phyloP scores from a whole-genome alignment of 1,140 invertebrate species.

The Danaus melanippus region DNA sequence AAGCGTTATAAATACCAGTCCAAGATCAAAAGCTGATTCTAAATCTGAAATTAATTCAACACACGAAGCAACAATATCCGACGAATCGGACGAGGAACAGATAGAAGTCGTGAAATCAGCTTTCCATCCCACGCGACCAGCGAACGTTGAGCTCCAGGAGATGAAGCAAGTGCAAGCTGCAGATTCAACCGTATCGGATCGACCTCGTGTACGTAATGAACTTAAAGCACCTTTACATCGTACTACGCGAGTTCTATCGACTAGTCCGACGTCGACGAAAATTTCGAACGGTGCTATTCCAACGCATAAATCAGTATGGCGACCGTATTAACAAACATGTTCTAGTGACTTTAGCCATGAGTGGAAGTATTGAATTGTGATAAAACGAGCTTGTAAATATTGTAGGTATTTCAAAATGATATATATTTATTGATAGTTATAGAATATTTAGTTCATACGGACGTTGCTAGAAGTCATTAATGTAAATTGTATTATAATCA shows the following conservation, averaged over 20 bases:
- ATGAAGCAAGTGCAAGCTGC: slow-evolving; percentile 71
- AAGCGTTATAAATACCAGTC: slow-evolving; percentile 64
- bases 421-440: slow-evolving; percentile 30
- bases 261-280: slow-evolving; percentile 75
- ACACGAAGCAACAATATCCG: slow-evolving; percentile 76
- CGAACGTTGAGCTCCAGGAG: slow-evolving; percentile 63
- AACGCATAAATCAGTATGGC: slow-evolving; percentile 80
- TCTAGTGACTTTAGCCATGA: slow-evolving; percentile 33
- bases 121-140: slow-evolving; percentile 75
- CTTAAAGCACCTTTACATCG: slow-evolving; percentile 75
- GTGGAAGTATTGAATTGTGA: slow-evolving; percentile 61
- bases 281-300: slow-evolving; percentile 72
- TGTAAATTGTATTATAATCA: slow-evolving; percentile 18
- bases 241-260: slow-evolving; percentile 61
- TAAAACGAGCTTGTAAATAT: slow-evolving; percentile 69
- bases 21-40: slow-evolving; percentile 68
- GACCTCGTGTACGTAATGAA: slow-evolving; percentile 65
- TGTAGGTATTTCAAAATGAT: slow-evolving; percentile 40
- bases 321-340: slow-evolving; percentile 77
- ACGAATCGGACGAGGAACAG: slow-evolving; percentile 76
- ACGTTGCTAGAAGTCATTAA: slow-evolving; percentile 16
- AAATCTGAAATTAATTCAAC: slow-evolving; percentile 75
- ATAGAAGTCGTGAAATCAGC: slow-evolving; percentile 85
- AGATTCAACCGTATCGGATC: slow-evolving; percentile 74
- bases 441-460: slow-evolving; percentile 17